A percentile compares a stretch with the other conserved stretches of the same genome.
These are phyloP conservation scores for Helicorthomorpha holstii DNA, from an alignment of 1,140 invertebrate species.

Conservation along the genomic window DNA sequence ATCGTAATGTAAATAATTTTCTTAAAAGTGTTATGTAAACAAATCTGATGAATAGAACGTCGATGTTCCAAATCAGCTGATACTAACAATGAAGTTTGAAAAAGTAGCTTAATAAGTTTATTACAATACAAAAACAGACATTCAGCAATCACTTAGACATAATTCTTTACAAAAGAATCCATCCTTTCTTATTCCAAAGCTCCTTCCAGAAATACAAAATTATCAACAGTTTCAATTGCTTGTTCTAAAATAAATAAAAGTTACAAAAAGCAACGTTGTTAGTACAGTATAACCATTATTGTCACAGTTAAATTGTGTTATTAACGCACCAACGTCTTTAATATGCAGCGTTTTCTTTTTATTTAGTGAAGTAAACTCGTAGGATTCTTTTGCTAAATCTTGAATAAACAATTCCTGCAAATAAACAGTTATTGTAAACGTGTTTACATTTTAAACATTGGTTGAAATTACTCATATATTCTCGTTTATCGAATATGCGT, in stretches of 20 bases:
- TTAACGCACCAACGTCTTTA: slow-evolving; percentile 42
- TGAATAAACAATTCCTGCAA: slow-evolving; percentile 70
- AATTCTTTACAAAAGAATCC: too few relatives aligned
- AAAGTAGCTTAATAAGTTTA: too few relatives aligned
- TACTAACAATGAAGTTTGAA: too few relatives aligned
- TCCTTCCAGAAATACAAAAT: not conserved
- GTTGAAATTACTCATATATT: not conserved
- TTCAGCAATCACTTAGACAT: too few relatives aligned
- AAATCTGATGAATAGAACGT: too few relatives aligned
- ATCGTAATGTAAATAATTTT: too few relatives aligned
- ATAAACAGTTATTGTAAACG: slow-evolving; percentile 10
- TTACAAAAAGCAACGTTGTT: not conserved
- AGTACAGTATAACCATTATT: not conserved
- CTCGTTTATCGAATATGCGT: not conserved
- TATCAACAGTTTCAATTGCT: not conserved
- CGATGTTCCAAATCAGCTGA: too few relatives aligned
- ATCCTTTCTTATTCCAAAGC: too few relatives aligned
- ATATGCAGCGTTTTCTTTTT: slow-evolving; percentile 70
- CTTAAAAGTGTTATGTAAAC: too few relatives aligned
- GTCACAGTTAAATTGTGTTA: not conserved
- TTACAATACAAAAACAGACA: too few relatives aligned
- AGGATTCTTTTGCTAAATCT: slow-evolving; percentile 56
- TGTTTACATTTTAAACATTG: not conserved
- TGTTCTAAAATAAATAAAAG: not conserved
- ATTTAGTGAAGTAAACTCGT: slow-evolving; percentile 43